Percentiles rank a stretch among this genome's conserved stretches.
phyloP scores from a whole-genome alignment of 2,797 vertebrate species.

The Danio albolineatus region DNA sequence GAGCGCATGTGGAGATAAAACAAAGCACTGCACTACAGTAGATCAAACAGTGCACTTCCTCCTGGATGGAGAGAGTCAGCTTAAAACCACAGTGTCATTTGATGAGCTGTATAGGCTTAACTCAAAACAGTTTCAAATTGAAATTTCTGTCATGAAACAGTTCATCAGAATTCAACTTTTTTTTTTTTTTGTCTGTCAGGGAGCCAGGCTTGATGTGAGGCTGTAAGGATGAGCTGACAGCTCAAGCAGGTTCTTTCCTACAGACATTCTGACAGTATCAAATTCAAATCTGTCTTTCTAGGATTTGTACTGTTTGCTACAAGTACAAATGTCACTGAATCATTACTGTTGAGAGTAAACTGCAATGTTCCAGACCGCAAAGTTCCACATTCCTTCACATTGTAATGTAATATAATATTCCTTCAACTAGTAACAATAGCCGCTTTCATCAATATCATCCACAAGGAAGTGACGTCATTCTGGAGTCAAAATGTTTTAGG shows the following conservation, averaged over 20 bases:
- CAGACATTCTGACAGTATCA: conserved; percentile 48
- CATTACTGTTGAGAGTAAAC: conserved; percentile 9
- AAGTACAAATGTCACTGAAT: conserved; percentile 14
- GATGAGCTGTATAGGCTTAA: conserved; percentile 72
- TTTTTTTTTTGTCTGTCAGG: conserved; percentile 51
- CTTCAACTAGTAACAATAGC: too few species aligned
- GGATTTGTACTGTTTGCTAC: conserved; percentile 8
- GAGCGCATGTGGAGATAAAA: conserved; percentile 68
- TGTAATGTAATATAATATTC: too few species aligned
- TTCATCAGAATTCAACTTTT: conserved; percentile 64
- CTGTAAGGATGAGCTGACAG: conserved; percentile 61
- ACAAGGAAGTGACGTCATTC: not conserved
- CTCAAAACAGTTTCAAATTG: conserved; percentile 66
- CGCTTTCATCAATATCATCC: too few species aligned
- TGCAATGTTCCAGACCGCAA: not conserved
- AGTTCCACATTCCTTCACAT: not conserved
- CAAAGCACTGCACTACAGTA: conserved; percentile 45
- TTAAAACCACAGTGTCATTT: conserved; percentile 71
- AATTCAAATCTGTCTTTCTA: conserved; percentile 55
- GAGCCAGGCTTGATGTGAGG: conserved; percentile 64
- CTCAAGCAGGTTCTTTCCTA: conserved; percentile 52
- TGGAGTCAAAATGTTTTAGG: not conserved
- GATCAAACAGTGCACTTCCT: conserved; percentile 62
- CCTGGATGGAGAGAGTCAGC: conserved; percentile 53
- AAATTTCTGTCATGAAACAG: conserved; percentile 66